phyloP scores from a whole-genome alignment of 2,113 vertebrate species.

The Fukomys damarensis region DNA sequence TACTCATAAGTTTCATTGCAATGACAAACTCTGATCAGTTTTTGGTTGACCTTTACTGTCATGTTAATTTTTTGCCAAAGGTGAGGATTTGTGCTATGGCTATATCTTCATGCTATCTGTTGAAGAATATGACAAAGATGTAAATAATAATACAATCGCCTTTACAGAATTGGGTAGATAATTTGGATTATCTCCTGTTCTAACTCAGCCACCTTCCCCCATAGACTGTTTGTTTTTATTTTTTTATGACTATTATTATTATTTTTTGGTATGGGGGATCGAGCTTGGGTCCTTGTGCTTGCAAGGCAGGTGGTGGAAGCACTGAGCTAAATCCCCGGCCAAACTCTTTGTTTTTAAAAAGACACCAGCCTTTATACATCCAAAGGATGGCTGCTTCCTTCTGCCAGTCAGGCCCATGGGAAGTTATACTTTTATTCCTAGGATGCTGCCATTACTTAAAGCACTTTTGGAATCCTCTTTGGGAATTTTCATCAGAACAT shows the following conservation, averaged over 20 bases:
- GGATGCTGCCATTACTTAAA: conserved; percentile 6
- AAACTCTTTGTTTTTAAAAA: not conserved
- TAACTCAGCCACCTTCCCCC: not conserved
- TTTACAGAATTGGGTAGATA: not conserved
- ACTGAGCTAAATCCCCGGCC: too few relatives aligned
- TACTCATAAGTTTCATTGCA: not conserved
- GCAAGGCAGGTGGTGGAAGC: too few relatives aligned
- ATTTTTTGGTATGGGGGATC: too few relatives aligned
- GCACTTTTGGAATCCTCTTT: conserved; percentile 22
- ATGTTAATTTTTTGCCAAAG: not conserved
- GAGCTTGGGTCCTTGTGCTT: too few relatives aligned
- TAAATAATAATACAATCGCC: not conserved
- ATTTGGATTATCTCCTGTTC: not conserved
- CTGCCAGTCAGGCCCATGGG: not conserved
- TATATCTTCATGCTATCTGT: not conserved
- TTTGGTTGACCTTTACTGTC: not conserved
- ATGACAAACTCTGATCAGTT: not conserved
- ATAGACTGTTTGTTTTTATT: not conserved
- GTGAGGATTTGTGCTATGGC: not conserved
- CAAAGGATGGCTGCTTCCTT: not conserved
- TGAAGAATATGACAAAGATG: not conserved
- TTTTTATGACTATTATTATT: too few relatives aligned
- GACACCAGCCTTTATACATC: conserved; percentile 32
- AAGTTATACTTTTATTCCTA: not conserved
- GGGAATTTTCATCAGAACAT: conserved; percentile 50